Percentiles rank a stretch among this genome's conserved stretches.
Conservation (phyloP, 1,140 invertebrate species). For the Drosophila suzukii region DNA sequence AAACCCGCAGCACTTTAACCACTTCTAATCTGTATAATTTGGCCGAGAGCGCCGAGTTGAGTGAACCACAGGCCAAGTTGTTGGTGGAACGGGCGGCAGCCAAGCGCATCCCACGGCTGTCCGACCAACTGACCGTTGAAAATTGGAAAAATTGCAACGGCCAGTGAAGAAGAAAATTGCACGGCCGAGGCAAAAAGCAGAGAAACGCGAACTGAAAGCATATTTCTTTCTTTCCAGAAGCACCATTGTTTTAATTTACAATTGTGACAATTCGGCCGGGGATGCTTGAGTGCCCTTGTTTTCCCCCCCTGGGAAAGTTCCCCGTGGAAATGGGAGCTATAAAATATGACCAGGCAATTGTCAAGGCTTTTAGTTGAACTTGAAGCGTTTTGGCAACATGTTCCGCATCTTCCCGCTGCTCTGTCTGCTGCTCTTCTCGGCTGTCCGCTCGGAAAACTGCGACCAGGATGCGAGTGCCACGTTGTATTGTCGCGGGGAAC, state of each 20-base stretch:
- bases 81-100: constrained; percentile 37
- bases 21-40: constrained; percentile 77
- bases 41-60: constrained; percentile 34
- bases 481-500: constrained; percentile 74
- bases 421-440: constrained; percentile 45
- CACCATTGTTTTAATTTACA: constrained; percentile 76
- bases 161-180: constrained; percentile 84
- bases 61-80: constrained; percentile 5
- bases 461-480: constrained; percentile 40
- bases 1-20: constrained; percentile 59
- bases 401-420: constrained; percentile 48
- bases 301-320: constrained; percentile 62
- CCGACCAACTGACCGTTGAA: constrained; percentile 82
- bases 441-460: constrained; percentile 60
- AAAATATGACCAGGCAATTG: constrained; percentile 73
- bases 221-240: constrained; percentile 51
- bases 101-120: constrained; percentile 64
- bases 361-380: constrained; percentile 79
- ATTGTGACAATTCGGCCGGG: constrained; percentile 68
- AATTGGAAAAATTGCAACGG: constrained; percentile 82
- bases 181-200: constrained; percentile 37
- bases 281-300: constrained; percentile 55
- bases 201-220: constrained; percentile 64
- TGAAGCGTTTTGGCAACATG: constrained; percentile 62
- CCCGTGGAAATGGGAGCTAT: constrained; percentile 58